phyloP scores from a whole-genome alignment of 2,888 invertebrate genomes.

The Litoditis marina region DNA sequence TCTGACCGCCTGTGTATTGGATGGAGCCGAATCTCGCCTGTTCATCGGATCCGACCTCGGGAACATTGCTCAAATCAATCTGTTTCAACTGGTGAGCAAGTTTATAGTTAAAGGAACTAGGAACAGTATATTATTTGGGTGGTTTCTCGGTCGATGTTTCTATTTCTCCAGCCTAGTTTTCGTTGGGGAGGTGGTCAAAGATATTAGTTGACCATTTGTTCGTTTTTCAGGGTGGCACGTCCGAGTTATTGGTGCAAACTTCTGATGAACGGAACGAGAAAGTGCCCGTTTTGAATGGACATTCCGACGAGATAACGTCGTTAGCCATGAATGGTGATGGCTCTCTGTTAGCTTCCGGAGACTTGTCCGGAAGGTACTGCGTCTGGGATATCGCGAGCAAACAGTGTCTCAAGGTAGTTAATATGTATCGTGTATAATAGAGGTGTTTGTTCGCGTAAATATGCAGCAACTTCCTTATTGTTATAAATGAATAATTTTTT shows the following conservation, averaged over 20 bases:
- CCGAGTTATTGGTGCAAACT: conserved; percentile 31
- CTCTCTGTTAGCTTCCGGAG: conserved; percentile 48
- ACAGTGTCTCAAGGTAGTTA: conserved; percentile 44
- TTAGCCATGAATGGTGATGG: conserved; percentile 44
- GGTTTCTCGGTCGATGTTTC: no score
- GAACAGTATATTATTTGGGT: no score
- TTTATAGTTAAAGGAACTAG: no score
- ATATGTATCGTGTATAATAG: no score
- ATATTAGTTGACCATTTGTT: no score
- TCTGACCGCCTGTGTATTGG: conserved; percentile 44
- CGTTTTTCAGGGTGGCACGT: conserved; percentile 16
- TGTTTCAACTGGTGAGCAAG: conserved; percentile 29
- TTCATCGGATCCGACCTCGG: conserved; percentile 50
- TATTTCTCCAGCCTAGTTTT: no score
- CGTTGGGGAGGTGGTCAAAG: no score
- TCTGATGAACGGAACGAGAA: conserved; percentile 30
- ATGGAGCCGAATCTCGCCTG: conserved; percentile 46
- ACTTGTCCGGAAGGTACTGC: conserved; percentile 41
- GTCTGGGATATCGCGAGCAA: conserved; percentile 54
- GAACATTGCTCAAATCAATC: conserved; percentile 41
- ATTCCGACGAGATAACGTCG: conserved; percentile 30
- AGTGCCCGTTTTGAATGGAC: conserved; percentile 34
- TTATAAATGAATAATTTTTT: no score
- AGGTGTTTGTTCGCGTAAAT: no score
- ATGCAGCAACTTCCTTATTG: no score